A percentile compares a stretch with the other conserved stretches of the same genome.
phyloP scores from a whole-genome alignment of 2,113 vertebrate species.

The Vulpes ferrilata region DNA sequence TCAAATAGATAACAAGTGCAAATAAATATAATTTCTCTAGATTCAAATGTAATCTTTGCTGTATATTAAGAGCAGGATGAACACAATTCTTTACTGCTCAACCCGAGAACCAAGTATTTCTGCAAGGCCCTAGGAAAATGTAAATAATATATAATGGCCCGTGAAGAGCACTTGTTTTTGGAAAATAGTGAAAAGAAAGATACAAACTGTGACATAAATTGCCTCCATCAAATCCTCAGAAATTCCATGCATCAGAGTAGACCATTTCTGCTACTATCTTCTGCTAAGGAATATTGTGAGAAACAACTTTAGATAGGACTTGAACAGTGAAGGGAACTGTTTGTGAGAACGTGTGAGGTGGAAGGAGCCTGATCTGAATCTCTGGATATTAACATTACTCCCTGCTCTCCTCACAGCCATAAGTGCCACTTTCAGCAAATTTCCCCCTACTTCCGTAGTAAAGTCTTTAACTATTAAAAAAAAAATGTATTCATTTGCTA shows the following conservation, averaged over 20 bases:
- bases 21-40: not conserved
- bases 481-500: not conserved
- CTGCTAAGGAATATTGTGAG: not conserved
- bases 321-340: not conserved
- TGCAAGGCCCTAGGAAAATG: constrained; percentile 3
- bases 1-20: not conserved
- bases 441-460: not conserved
- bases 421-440: not conserved
- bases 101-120: not conserved
- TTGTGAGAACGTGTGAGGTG: not conserved
- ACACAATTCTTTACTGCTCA: not conserved
- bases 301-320: not conserved
- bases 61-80: not conserved
- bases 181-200: not conserved
- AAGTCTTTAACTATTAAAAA: not conserved
- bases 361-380: not conserved
- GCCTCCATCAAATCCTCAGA: not conserved
- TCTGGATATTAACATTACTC: not conserved
- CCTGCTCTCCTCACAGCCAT: not conserved
- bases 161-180: not conserved
- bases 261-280: not conserved
- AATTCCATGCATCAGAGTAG: not conserved
- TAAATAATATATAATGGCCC: constrained; percentile 10
- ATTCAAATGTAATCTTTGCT: constrained; percentile 33
- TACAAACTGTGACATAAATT: not conserved